Percentiles rank a stretch among this genome's conserved stretches.
phyloP scores from a whole-genome alignment of 2,888 invertebrate genomes.

The Carterocephalus palaemon region DNA sequence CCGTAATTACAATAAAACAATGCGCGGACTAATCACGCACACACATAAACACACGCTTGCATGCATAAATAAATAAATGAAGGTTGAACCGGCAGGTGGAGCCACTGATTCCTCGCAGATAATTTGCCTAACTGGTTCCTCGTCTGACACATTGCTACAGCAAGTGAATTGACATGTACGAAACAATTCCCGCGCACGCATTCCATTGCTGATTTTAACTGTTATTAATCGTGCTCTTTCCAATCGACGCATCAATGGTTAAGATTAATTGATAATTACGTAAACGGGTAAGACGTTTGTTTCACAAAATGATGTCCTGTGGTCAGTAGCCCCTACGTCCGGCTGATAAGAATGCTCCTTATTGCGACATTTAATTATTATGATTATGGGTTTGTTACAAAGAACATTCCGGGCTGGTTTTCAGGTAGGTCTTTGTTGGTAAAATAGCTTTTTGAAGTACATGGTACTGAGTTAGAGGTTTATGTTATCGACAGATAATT shows the following conservation, averaged over 20 bases:
- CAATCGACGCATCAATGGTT: background rate
- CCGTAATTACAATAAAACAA: slow-evolving; percentile 38
- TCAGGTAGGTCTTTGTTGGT: slow-evolving; percentile 37
- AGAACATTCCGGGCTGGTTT: slow-evolving; percentile 45
- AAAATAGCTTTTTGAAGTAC: slow-evolving; percentile 23
- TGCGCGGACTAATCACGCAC: slow-evolving; percentile 38
- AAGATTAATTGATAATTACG: background rate
- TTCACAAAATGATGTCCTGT: slow-evolving; percentile 40
- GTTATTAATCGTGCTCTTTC: background rate
- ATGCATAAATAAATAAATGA: slow-evolving; percentile 47
- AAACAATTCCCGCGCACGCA: slow-evolving; percentile 12
- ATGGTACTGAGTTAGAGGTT: too few relatives aligned
- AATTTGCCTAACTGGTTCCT: slow-evolving; percentile 74
- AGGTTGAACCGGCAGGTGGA: slow-evolving; percentile 63
- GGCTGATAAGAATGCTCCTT: slow-evolving; percentile 53
- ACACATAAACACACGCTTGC: slow-evolving; percentile 33
- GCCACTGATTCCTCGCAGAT: slow-evolving; percentile 66
- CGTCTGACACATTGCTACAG: slow-evolving; percentile 52
- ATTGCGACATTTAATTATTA: slow-evolving; percentile 70
- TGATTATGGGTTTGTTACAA: slow-evolving; percentile 61
- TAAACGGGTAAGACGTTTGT: slow-evolving; percentile 2
- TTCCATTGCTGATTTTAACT: slow-evolving; percentile 34
- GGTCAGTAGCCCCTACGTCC: slow-evolving; percentile 56
- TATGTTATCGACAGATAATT: too few relatives aligned
- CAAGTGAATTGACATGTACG: slow-evolving; percentile 28